Conservation (phyloP, 1,140 invertebrate species). For the Globodera ellingtonae region DNA sequence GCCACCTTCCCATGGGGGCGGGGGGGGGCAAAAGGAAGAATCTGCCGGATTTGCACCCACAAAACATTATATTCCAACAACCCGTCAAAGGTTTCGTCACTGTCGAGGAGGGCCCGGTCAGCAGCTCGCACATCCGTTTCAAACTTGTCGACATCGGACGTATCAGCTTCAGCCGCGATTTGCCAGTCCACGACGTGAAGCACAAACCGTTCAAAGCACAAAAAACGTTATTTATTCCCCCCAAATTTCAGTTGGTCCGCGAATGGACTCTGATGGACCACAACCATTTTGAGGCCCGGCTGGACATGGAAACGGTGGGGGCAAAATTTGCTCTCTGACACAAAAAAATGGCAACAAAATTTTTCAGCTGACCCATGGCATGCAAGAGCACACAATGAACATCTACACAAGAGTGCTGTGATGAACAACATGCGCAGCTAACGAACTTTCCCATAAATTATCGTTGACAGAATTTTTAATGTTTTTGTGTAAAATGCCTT, state of each 20-base stretch:
- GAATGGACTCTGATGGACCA: constrained; percentile 50
- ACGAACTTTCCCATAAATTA: too few relatives aligned
- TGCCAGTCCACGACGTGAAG: constrained; percentile 63
- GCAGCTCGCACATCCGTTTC: constrained; percentile 42
- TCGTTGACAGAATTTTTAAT: too few relatives aligned
- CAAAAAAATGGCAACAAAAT: neutral
- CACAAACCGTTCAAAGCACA: neutral
- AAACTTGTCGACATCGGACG: constrained; percentile 61
- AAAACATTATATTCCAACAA: too few relatives aligned
- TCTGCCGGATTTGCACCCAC: constrained; percentile 9
- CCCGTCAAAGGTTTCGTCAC: constrained; percentile 57
- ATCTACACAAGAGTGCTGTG: constrained; percentile 44
- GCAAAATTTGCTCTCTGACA: neutral
- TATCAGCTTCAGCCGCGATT: constrained; percentile 61
- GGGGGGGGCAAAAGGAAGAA: neutral
- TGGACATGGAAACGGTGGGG: constrained; percentile 45
- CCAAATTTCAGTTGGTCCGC: constrained; percentile 42
- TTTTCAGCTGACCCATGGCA: constrained; percentile 39
- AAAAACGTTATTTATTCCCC: neutral
- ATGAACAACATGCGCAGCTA: neutral
- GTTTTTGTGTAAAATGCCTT: too few relatives aligned
- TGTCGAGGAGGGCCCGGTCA: constrained; percentile 56
- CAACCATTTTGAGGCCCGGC: constrained; percentile 38
- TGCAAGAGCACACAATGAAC: constrained; percentile 45
- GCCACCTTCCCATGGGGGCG: neutral